Base-by-base conservation (phyloP, 2,888 invertebrate genomes). In the Drosophila neutralis region DNA sequence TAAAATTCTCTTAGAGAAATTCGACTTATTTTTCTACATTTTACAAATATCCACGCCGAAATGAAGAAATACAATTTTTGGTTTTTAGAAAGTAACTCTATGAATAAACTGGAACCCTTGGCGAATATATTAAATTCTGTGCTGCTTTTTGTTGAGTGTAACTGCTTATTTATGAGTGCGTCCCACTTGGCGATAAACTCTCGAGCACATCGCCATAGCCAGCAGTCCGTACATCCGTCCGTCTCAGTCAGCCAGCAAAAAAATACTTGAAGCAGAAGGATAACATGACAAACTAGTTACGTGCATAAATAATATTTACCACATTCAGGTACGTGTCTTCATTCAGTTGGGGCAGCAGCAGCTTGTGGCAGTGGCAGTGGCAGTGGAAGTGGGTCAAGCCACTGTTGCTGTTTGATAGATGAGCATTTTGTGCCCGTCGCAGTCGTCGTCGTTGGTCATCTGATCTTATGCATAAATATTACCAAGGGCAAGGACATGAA, bases 201-300 rank as follows among this genome's bases (percentile, higher is more conserved):
- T 73, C 35, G 70, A 76, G 76, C 45, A 76, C 73, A 76, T 76
- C 65, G 58, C 29, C 56, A 54, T 36, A 35, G n/a, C 45, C 10
- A 24, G 3, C 53, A 35, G 36, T 35, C 35, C 11, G 4, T 24
- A 15, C 21, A 15, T 24, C 11, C 10, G 35, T 53, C 36, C 24
- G 11, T 54, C 35, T 35, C 24, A 24, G 53, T 24, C 63, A 38
- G 24, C 13, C 11, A 60, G 57, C 61, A 76, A 63, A 52, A 73
- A 74, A 64, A 57, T 62, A 70, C 71, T 65, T 78, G 57, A 76
- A 79, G 73, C 82, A 73, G 69, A 81, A 82, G 86, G 80, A 83
- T 88, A 87, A 87, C 83, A 87, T 84, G 84, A 86, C 84, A 86
- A 88, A 84, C 84, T 88, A 83, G 83, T 83, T 87, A 87, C 84